Evolutionary conservation across 1,140 invertebrate genomes (phyloP).

Genomic region (Augochlora pura): DNA sequence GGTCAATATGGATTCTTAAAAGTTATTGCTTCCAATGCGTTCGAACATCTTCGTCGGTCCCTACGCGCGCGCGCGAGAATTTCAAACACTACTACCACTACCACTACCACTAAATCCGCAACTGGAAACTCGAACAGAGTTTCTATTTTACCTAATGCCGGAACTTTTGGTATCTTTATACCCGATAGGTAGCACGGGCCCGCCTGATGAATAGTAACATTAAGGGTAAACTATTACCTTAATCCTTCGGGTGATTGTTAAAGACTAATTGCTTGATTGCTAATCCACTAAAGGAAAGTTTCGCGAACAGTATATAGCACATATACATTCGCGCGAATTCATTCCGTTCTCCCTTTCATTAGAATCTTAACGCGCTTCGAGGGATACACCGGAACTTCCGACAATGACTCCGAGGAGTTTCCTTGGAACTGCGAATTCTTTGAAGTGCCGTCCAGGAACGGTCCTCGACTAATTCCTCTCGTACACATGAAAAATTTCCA

Average conservation of each 20-base stretch:
- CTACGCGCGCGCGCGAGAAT: too few species aligned
- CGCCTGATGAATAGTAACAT: background rate
- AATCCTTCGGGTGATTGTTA: background rate
- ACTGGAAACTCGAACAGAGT: too few species aligned
- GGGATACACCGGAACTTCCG: slow-evolving; percentile 1
- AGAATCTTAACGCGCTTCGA: background rate
- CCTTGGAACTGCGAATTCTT: background rate
- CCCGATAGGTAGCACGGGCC: too few species aligned
- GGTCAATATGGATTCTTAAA: too few species aligned
- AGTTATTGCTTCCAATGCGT: too few species aligned
- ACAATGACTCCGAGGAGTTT: background rate
- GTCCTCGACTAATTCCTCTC: background rate
- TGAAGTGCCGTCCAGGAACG: background rate
- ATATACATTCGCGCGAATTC: background rate
- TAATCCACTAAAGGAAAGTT: slow-evolving; percentile 6
- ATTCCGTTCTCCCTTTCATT: background rate
- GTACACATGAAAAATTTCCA: background rate
- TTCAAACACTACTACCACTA: too few species aligned
- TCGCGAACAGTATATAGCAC: background rate
- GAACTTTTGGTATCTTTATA: too few species aligned
- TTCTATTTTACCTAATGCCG: too few species aligned
- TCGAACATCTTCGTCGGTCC: too few species aligned
- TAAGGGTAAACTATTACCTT: slow-evolving; percentile 1
- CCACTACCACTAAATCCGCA: too few species aligned
- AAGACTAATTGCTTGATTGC: slow-evolving; percentile 1